Percentiles rank a stretch among this genome's conserved stretches.
Conservation (phyloP, 2,797 vertebrate species). For the Eleutherodactylus coqui region DNA sequence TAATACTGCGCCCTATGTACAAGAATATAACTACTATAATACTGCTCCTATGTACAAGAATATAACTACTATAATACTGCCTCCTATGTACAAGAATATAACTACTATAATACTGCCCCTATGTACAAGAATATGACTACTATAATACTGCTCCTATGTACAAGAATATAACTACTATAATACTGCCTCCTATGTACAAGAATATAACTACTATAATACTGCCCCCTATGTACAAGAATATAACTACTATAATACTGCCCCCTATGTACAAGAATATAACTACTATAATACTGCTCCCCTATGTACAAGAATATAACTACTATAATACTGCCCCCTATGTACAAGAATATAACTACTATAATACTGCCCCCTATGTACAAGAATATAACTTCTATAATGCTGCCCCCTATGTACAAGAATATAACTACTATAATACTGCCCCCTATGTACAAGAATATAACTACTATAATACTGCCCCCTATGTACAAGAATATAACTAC, state of each 20-base stretch:
- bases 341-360: no score
- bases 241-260: slow-evolving; percentile 10
- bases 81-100: slow-evolving; percentile 6
- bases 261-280: slow-evolving; percentile 10
- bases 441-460: no score
- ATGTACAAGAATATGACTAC: slow-evolving; percentile 16
- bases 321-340: no score
- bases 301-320: no score
- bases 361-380: no score
- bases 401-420: no score
- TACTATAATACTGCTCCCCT: slow-evolving; percentile 14
- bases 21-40: slow-evolving; percentile 18
- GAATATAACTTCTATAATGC: no score
- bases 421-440: no score
- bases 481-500: no score
- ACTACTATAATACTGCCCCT: slow-evolving; percentile 8
- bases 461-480: no score
- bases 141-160: not conserved
- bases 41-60: not conserved
- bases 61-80: no score
- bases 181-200: not conserved
- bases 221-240: not conserved
- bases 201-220: slow-evolving; percentile 20
- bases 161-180: slow-evolving; percentile 20
- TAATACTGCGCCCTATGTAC: not conserved